Base-by-base conservation (phyloP, 2,888 invertebrate genomes). In the Archips xylosteana region DNA sequence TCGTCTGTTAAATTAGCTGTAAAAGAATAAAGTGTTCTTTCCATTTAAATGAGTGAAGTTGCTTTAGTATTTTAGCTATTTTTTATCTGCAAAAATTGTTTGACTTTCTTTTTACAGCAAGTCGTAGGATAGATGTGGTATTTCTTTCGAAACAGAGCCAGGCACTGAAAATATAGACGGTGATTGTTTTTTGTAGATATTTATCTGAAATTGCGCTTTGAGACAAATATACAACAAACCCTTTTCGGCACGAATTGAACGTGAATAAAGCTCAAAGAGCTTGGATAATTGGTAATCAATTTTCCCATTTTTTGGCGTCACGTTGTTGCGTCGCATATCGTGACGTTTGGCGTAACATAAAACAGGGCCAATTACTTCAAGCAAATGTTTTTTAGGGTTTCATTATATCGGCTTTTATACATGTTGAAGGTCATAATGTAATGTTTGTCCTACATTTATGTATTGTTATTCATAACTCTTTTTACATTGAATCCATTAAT, bases 191-290 rank as follows among this genome's bases (percentile, higher is more conserved):
- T 8, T 15, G 8, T 1, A 61, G 42, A 39, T 42, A 15, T 61
- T 8, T 15, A 13, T n/a, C 15, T 8, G 13, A 8, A 15, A 39
- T 42, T 2, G 8, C 42, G 9, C 9, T 61, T 61, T n/a, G 4
- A 45, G 23, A 45, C 15, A 32, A 45, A 12, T 15, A 45, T 8
- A 10, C 4, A 42, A 10, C n/a, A 15, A 62, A 62, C 42, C 23
- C 2, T 62, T 42, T 62, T 62, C 49, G 23, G n/a, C 10, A 15
- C 15, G 10, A 45, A 45, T 15, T 23, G n/a, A 13, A n/a, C 36
- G 39, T 23, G 62, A 62, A 39, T 62, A 9, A n/a, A 45, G 45
- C 42, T 42, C 42, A 62, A 62, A 62, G 62, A 62, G 62, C 62
- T 62, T 45, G 42, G 15, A 10, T 45, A 42, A 42, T 45, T 45